Evolutionary conservation across 2,113 vertebrate genomes (phyloP), one percentile per base, ranked within the genome.

Genomic region (Lanius ludovicianus): DNA sequence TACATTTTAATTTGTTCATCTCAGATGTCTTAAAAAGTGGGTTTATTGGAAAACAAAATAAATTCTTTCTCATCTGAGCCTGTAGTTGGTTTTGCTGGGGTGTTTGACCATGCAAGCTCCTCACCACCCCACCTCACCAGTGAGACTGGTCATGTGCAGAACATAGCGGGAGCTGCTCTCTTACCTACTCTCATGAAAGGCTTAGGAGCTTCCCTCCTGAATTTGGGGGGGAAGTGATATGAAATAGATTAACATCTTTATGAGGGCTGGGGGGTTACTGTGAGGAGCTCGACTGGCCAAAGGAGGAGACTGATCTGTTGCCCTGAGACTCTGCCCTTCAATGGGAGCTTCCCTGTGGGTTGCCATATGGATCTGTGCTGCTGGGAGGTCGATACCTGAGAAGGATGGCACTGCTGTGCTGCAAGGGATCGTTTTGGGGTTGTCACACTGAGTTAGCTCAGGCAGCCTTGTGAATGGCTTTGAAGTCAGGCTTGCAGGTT

Each of bases 141-240:
- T 64, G 82, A 87, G 94, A 77, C 67, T 27, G 71, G 68, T 77
- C 78, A 59, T 55, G 83, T 37, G 56, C 90, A 84, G 76, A 79
- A 59, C 70, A 50, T 30, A 86, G 95, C 80, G 25, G 87, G 95
- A 91, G 91, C 95, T 87, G 77, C 89, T 93, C 53, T 49, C 41
- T 62, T 92, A 82, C 46, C 95, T 93, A 56, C 59, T 33, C 53
- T 81, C 90, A 53, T 88, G 92, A 93, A 94, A 97, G 76, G 49
- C 52, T 88, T 65, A 28, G 19, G 87, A 77, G 55, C 31, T 94
- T 87, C 78, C 87, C 70, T 52, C 46, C 46, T 47, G 84, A 27
- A 49, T 56, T 81, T 65, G 24, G 39, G 46, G 69, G 59, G 71
- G 41, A 85, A 55, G 83, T 60, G 69, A 60, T 78, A 82, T 92